Conservation (phyloP, 2,797 vertebrate species). For the Knipowitschia caucasica region DNA sequence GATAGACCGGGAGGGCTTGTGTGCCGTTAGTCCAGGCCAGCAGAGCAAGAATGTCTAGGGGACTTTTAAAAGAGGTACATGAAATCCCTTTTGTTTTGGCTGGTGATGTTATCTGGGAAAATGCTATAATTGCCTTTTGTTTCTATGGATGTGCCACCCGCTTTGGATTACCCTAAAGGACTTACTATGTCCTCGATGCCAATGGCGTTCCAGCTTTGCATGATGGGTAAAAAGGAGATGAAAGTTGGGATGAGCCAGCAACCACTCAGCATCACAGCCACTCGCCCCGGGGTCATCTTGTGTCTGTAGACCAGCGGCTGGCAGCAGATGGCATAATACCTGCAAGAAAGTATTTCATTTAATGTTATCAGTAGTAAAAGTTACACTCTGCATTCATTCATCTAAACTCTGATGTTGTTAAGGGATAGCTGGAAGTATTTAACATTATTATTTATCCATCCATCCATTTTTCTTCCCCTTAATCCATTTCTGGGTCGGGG, state of each 20-base stretch:
- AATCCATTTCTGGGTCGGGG: too few species aligned
- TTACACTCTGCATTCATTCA: not conserved
- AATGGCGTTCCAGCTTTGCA: slow-evolving; percentile 84
- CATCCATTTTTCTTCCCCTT: too few species aligned
- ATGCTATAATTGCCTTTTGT: not conserved
- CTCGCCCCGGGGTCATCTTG: slow-evolving; percentile 81
- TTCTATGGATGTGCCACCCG: not conserved
- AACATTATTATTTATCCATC: too few species aligned
- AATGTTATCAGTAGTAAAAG: too few species aligned
- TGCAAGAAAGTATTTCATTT: slow-evolving; percentile 34
- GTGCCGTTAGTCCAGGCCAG: slow-evolving; percentile 14
- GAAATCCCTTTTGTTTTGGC: slow-evolving; percentile 9
- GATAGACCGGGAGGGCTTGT: slow-evolving; percentile 35
- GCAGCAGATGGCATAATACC: slow-evolving; percentile 84
- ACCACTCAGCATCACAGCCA: slow-evolving; percentile 78
- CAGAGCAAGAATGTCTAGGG: slow-evolving; percentile 30
- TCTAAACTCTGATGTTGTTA: too few species aligned
- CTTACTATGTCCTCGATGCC: slow-evolving; percentile 82
- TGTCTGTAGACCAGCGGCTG: slow-evolving; percentile 82
- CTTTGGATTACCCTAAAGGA: slow-evolving; percentile 9
- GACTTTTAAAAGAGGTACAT: slow-evolving; percentile 9
- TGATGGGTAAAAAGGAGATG: slow-evolving; percentile 84
- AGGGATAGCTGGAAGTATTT: too few species aligned
- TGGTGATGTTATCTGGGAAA: not conserved
- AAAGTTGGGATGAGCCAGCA: slow-evolving; percentile 82